phyloP scores from a whole-genome alignment of 2,797 vertebrate genomes.

The Jordanella pulchra region DNA sequence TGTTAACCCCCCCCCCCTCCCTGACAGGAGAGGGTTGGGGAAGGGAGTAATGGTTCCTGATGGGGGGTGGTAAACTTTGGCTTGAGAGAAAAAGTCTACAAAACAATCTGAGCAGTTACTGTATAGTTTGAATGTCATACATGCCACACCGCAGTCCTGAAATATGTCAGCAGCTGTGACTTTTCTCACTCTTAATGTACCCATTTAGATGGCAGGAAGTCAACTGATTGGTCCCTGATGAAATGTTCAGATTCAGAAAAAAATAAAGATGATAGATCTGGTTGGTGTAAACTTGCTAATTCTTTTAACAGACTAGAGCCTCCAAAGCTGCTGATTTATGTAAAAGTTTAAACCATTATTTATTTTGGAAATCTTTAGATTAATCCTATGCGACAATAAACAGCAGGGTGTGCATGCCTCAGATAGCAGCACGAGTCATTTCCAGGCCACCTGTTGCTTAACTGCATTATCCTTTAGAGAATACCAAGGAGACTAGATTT shows the following conservation, averaged over 20 bases:
- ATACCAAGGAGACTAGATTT: conserved; percentile 42
- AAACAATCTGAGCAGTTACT: conserved; percentile 20
- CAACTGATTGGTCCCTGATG: conserved; percentile 2
- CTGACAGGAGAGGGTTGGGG: conserved; percentile 53
- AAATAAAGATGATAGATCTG: conserved; percentile 6
- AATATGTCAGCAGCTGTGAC: conserved; percentile 40
- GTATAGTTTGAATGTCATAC: conserved; percentile 44
- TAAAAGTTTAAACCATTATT: conserved; percentile 22
- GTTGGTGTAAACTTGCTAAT: conserved; percentile 20
- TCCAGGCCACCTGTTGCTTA: conserved; percentile 55
- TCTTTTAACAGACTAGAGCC: conserved; percentile 3
- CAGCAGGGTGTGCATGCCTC: conserved; percentile 28
- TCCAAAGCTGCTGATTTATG: conserved; percentile 8
- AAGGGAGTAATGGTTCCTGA: conserved; percentile 1
- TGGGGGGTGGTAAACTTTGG: conserved; percentile 38
- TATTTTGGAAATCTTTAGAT: not conserved
- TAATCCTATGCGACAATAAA: conserved; percentile 36
- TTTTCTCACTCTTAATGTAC: conserved; percentile 29
- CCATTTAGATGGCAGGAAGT: not conserved
- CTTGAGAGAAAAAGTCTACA: conserved; percentile 33
- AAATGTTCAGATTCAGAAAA: conserved; percentile 3
- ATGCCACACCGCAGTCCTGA: conserved; percentile 25
- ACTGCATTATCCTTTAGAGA: conserved; percentile 43
- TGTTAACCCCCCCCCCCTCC: conserved; percentile 66
- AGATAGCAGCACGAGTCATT: conserved; percentile 37